Evolutionary conservation across 2,888 invertebrate species (phyloP), one percentile per base, ranked within the genome.

Genomic region (Temnothorax ravouxi): DNA sequence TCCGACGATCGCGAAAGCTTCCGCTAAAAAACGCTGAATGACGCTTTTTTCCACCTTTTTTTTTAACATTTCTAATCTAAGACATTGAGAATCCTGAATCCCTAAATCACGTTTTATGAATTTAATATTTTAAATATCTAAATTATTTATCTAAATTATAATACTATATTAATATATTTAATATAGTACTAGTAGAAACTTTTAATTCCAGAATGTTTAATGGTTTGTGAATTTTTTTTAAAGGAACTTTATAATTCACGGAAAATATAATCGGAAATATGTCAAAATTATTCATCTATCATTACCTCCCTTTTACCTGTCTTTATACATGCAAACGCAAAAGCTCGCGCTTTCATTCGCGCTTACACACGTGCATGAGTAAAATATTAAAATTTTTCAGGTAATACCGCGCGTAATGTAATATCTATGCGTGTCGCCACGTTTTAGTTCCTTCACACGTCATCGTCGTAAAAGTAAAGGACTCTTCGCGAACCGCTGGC

Each of bases 361-460:
- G 67, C 50, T 64, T 44, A 18, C 75, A 15, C 34, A 50, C 34
- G 77, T 18, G 66, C 34, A 69, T 18, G 66, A 67, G 50, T 52
- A 52, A 54, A 67, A 77, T 77, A 69, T 69, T 15, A 77, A 47
- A 67, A 77, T 69, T 69, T 67, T 52, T 52, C 25, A 18, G 38
- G 9, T 38, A 69, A 77, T 69, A 41, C 25, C 52, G 54, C 69
- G 77, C 54, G 41, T 77, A 77, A 77, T 69, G 69, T 67, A 77
- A 77, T 77, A 77, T 69, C 52, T n/a, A 29, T 54, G 52, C 54
- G 41, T 69, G 77, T 77, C 77, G 69, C 69, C 77, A 29, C 77
- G n/a, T 69, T 69, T 77, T 41, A 77, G 18, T 54, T 77, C 69
- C 69, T 67, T 67, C 13, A 76, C 54, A 71, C 56, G 69, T 54